Evolutionary conservation across 2,113 vertebrate genomes (phyloP).

Genomic region (Rhipidura dahli): DNA sequence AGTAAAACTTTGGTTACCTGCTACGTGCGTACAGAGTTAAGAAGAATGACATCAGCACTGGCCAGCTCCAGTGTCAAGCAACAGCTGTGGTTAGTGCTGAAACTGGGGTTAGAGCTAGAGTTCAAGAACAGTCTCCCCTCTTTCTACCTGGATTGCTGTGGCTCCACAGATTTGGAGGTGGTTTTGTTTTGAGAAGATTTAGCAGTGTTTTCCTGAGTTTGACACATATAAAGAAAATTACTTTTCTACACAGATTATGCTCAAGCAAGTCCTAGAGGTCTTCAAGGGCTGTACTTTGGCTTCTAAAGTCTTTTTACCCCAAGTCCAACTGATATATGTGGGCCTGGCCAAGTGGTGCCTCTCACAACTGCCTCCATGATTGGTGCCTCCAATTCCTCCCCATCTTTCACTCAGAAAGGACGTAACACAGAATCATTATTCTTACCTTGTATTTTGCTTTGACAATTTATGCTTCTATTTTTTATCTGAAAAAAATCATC

Average conservation of each 20-base stretch:
- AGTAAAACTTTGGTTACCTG: neutral
- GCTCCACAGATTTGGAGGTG: neutral
- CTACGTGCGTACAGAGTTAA: neutral
- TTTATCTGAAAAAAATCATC: neutral
- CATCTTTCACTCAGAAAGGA: neutral
- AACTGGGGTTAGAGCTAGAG: neutral
- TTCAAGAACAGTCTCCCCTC: neutral
- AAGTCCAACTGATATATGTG: neutral
- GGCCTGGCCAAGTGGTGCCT: neutral
- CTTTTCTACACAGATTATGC: neutral
- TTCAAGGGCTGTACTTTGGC: neutral
- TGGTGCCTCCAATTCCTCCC: neutral
- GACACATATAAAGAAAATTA: neutral
- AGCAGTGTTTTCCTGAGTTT: neutral
- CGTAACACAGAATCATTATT: neutral
- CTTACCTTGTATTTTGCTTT: neutral
- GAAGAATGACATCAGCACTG: accelerated
- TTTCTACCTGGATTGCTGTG: neutral
- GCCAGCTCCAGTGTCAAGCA: neutral
- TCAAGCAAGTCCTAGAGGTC: neutral
- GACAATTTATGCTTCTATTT: neutral
- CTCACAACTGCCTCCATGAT: neutral
- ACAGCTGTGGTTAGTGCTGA: neutral
- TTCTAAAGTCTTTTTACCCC: neutral
- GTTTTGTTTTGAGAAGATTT: neutral